phyloP scores from a whole-genome alignment of 2,888 invertebrate species.

The Oscheius myriophilus region DNA sequence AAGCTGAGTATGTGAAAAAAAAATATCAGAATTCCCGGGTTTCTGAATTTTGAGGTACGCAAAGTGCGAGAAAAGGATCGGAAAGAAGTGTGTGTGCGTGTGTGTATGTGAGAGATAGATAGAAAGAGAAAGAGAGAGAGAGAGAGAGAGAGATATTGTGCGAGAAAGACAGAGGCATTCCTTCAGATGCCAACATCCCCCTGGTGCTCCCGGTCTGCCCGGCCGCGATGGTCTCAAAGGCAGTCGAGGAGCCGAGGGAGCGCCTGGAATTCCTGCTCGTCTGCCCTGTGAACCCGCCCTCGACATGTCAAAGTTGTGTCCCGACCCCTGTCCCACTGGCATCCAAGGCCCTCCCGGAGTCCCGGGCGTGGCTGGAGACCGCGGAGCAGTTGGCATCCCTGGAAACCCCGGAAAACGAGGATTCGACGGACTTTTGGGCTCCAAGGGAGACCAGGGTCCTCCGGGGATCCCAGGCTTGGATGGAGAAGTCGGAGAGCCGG shows the following conservation, averaged over 20 bases:
- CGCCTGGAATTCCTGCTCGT: conserved; percentile 62
- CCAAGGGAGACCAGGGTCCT: conserved; percentile 51
- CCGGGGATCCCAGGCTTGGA: conserved; percentile 60
- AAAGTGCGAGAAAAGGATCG: conserved; percentile 10
- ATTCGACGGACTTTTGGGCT: conserved; percentile 38
- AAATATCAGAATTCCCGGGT: too few species aligned
- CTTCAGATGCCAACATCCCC: conserved; percentile 57
- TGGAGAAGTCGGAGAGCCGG: conserved; percentile 63
- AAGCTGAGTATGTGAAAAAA: too few species aligned
- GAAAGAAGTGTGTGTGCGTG: conserved; percentile 4
- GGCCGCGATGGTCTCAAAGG: conserved; percentile 64
- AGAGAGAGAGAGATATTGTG: background rate
- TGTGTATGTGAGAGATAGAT: conserved; percentile 24
- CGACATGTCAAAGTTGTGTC: conserved; percentile 60
- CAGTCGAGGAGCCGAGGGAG: conserved; percentile 46
- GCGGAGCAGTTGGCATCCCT: conserved; percentile 51
- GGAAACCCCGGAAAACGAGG: conserved; percentile 53
- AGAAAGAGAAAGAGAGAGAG: conserved; percentile 10
- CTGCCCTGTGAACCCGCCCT: conserved; percentile 65
- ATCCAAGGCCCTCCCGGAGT: conserved; percentile 59
- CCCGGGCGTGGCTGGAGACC: conserved; percentile 54
- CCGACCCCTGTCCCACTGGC: conserved; percentile 66
- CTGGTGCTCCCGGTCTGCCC: conserved; percentile 61
- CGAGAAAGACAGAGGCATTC: background rate
- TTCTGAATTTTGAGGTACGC: too few species aligned